Base-by-base conservation (phyloP, 2,888 invertebrate species). In the Trisateles emortualis region DNA sequence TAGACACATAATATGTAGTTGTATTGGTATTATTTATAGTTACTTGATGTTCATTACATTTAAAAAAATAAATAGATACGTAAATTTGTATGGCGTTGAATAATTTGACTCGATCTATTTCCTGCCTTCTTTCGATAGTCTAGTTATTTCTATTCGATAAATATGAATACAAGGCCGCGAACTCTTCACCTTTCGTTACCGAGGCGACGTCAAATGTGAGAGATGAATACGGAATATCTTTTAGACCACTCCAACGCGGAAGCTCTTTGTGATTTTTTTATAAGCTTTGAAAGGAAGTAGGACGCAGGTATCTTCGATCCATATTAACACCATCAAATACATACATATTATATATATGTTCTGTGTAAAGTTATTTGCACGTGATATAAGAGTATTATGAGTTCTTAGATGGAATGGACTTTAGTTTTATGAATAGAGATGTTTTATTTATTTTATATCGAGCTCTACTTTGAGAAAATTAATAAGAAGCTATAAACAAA, bases 221-320 rank as follows among this genome's bases (percentile, higher is more conserved):
- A 68, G 66, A 74, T 74, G 74, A 72, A 75, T 74, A 74, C 74
- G 52, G 58, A 72, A 74, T 75, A 67, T 67, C 55, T 70, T 69
- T 66, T 56, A 54, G 50, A 52, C 53, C 32, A 52, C 56, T 61
- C 59, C 49, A 63, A 60, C 60, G 48, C 41, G 49, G 58, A 65
- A 68, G 64, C 65, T 59, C 68, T 72, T 69, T 71, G 69, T 73
- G 68, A 72, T 70, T 73, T 65, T 71, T 68, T 70, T 67, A 74
- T 71, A 59, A 62, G 59, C 62, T 68, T 64, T 59, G 64, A 59
- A 66, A 60, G 64, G 55, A 68, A 71, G 56, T 64, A 51, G 43
- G 40, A 14, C 26, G 55, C 47, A 50, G 56, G 51, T 57, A 50
- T 33, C 16, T 42, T 41, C 40, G 14, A 41, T 29, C 26, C 5